A percentile compares a stretch with the other conserved stretches of the same genome.
Conservation (phyloP, 2,113 vertebrate species). For the Nothocercus nigrocapillus region DNA sequence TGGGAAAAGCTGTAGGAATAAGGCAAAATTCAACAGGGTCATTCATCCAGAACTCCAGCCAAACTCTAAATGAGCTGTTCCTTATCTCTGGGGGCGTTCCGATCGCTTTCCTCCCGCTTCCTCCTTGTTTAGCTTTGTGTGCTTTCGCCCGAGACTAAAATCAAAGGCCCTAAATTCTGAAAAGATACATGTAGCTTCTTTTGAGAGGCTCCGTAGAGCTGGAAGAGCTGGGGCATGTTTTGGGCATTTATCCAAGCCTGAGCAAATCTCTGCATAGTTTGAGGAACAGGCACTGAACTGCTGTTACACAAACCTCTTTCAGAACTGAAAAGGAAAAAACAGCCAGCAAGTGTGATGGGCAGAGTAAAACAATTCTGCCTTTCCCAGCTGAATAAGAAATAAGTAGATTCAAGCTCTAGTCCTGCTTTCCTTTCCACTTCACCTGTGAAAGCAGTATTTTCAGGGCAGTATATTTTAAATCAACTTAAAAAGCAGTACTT, state of each 20-base stretch:
- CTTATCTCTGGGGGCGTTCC: conserved; percentile 20
- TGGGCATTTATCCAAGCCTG: conserved; percentile 42
- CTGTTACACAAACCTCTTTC: conserved; percentile 37
- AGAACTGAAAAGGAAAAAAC: conserved; percentile 26
- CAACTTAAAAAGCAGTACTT: neutral
- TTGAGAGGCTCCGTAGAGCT: neutral
- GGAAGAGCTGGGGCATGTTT: conserved; percentile 14
- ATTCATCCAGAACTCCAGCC: conserved; percentile 39
- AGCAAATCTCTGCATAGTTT: conserved; percentile 45
- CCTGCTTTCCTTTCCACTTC: neutral
- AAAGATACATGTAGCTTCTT: neutral
- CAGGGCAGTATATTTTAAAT: neutral
- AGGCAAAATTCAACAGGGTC: neutral
- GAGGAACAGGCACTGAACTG: conserved; percentile 37
- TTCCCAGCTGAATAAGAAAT: conserved; percentile 39
- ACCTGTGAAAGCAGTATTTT: neutral
- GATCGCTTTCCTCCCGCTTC: conserved; percentile 5
- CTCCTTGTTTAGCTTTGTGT: conserved; percentile 26
- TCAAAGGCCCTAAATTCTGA: conserved; percentile 31
- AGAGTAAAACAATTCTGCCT: conserved; percentile 31
- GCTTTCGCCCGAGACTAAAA: conserved; percentile 47
- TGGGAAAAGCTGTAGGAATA: neutral
- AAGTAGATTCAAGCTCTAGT: neutral
- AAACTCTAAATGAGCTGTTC: conserved; percentile 30
- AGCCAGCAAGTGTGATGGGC: neutral